These are phyloP conservation scores for Aspiorhynchus laticeps DNA, from an alignment of 2,113 vertebrate genomes.

Conservation along the genomic window DNA sequence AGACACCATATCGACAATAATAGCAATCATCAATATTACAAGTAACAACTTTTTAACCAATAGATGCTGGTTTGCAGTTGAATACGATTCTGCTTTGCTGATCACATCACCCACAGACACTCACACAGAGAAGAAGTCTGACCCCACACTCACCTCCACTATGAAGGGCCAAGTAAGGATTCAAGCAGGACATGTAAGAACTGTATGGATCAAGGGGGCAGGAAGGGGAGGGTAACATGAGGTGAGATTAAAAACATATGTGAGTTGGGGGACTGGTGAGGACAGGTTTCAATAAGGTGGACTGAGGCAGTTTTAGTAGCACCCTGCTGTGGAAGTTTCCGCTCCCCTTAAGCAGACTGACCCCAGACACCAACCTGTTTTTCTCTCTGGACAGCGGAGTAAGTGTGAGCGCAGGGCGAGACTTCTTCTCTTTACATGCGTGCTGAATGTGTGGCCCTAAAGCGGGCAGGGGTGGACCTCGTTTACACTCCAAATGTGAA, in stretches of 20 bases:
- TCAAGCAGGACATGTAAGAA: not conserved
- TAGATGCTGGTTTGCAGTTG: conserved; percentile 67
- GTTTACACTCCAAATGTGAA: conserved; percentile 53
- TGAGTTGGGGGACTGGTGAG: not conserved
- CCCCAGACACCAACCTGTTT: conserved; percentile 61
- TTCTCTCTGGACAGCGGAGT: conserved; percentile 36
- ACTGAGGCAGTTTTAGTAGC: conserved; percentile 69
- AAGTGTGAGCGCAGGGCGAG: conserved; percentile 42
- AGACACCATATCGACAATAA: conserved; percentile 73
- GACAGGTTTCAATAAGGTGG: conserved; percentile 33
- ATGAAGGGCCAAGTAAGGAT: conserved; percentile 1
- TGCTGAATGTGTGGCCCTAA: conserved; percentile 40
- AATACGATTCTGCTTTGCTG: conserved; percentile 70
- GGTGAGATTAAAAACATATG: not conserved
- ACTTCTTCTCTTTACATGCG: conserved; percentile 2
- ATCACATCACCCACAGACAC: conserved; percentile 66
- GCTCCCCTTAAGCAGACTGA: conserved; percentile 82
- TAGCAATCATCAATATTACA: conserved; percentile 71
- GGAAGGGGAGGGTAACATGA: not conserved
- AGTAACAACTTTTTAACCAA: conserved; percentile 68
- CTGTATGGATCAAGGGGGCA: not conserved
- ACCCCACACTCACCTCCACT: conserved; percentile 7
- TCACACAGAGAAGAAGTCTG: conserved; percentile 37
- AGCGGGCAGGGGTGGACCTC: conserved; percentile 54
- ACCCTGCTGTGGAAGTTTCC: conserved; percentile 83